Base-by-base conservation (phyloP, 2,113 vertebrate species). In the Machaerirhynchus nigripectus region DNA sequence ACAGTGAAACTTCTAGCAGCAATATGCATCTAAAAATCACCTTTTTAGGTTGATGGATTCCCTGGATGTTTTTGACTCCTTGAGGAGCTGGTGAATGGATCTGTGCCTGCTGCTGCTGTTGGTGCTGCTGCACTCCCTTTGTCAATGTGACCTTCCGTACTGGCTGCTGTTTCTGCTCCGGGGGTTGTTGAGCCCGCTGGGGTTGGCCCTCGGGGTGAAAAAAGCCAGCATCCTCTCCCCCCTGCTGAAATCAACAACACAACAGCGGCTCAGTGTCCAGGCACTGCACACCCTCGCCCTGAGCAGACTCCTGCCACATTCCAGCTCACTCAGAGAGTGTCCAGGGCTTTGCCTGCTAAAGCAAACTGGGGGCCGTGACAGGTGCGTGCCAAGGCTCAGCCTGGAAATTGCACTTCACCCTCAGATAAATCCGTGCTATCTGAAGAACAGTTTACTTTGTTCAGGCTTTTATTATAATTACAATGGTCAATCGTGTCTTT, bases 121-220 rank as follows among this genome's bases (percentile, higher is more conserved):
- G 97, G 76, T 95, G 96, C 82, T 94, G 98, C 97, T 96, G 95
- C 68, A 96, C 91, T 82, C 97, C 97, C 84, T 97, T 98, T 93
- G 98, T 98, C 98, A 99, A 96, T 30, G 99, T 99, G 93, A 99
- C 98, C 98, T 99, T 99, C 97, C 99, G 98, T 69, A 98, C 96
- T 79, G 98, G 96, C 77, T 97, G 98, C 93, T 97, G 98, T 96
- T 98, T 98, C 83, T 95, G 96, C 46, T 98, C 98, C 33, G 86
- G 91, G 84, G 96, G 95, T 28, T 96, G 96, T 17, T 98, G 98
- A 81, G 97, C 92, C 88, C 97, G 97, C 96, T 98, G 98, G 85
- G 98, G 98, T 70, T 98, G 98, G 93, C 96, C 96, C 87, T 95
- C 98, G n/a, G 95, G 71, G 49, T 96, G 95, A 86, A 97, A 95